A percentile compares a stretch with the other conserved stretches of the same genome.
Conservation (phyloP, 2,113 vertebrate species). For the Bagarius yarrelli region DNA sequence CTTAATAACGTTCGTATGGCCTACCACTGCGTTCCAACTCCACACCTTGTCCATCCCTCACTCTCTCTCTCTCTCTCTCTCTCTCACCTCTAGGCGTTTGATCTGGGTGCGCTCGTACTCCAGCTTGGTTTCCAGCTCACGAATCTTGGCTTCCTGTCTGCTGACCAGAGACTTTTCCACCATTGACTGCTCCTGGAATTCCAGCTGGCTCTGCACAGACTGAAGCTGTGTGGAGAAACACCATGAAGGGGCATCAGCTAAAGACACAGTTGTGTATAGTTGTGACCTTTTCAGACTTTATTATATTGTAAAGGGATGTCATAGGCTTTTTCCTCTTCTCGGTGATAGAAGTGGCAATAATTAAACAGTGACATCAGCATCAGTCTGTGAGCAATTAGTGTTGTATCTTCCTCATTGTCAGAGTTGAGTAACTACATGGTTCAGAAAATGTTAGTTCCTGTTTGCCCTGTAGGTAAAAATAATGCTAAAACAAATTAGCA, state of each 20-base stretch:
- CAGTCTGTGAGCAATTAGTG: neutral
- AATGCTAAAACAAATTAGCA: too few relatives aligned
- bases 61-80: neutral
- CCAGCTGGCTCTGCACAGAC: slow-evolving; percentile 91
- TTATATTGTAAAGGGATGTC: neutral
- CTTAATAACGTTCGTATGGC: too few relatives aligned
- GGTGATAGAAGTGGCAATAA: neutral
- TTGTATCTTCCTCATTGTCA: neutral
- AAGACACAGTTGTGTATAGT: neutral
- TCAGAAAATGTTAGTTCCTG: neutral
- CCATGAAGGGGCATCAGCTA: neutral
- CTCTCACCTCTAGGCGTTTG: slow-evolving; percentile 90
- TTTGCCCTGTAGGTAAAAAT: neutral
- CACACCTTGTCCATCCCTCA: neutral
- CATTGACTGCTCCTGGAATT: slow-evolving; percentile 97
- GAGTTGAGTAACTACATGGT: neutral
- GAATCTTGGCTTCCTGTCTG: slow-evolving; percentile 96
- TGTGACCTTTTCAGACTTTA: neutral
- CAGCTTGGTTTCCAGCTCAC: slow-evolving; percentile 93
- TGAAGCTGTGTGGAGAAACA: slow-evolving; percentile 75
- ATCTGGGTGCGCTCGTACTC: slow-evolving; percentile 94
- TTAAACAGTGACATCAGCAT: neutral
- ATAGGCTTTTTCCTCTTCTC: too few relatives aligned
- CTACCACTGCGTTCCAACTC: too few relatives aligned
- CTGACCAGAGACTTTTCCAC: slow-evolving; percentile 97